phyloP scores from a whole-genome alignment of 1,140 invertebrate genomes.

The Mizuhopecten yessoensis region DNA sequence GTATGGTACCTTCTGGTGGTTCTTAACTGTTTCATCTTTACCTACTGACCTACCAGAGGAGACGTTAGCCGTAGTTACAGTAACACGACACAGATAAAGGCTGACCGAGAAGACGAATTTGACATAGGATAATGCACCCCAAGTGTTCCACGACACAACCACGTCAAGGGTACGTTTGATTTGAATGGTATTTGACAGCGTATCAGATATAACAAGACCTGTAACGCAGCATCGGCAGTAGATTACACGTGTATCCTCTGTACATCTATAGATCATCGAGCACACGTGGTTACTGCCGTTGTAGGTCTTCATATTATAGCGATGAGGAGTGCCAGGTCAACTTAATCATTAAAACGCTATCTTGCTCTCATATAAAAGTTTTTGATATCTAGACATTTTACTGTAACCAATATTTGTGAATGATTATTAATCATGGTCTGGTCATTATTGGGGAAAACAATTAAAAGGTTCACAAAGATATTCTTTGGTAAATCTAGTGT shows the following conservation, averaged over 20 bases:
- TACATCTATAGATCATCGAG: background rate
- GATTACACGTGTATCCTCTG: background rate
- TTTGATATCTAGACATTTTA: too few relatives aligned
- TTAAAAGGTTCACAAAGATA: too few relatives aligned
- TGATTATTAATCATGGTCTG: too few relatives aligned
- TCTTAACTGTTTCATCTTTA: background rate
- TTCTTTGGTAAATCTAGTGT: too few relatives aligned
- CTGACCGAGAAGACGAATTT: background rate
- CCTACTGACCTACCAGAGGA: background rate
- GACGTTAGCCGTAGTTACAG: background rate
- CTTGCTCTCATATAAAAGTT: too few relatives aligned
- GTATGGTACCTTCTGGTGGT: too few relatives aligned
- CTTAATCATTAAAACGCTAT: too few relatives aligned
- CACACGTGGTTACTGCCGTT: background rate
- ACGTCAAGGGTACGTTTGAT: conserved; percentile 11
- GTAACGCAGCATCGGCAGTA: background rate
- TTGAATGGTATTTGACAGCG: background rate
- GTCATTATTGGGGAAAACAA: too few relatives aligned
- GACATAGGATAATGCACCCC: background rate
- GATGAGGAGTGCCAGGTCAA: background rate
- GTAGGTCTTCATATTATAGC: background rate
- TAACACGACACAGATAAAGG: background rate
- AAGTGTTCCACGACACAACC: conserved; percentile 14
- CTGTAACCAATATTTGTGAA: too few relatives aligned
- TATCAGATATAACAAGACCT: background rate